Conservation (phyloP, 2,797 vertebrate species). For the Melanotaenia pygmaea region DNA sequence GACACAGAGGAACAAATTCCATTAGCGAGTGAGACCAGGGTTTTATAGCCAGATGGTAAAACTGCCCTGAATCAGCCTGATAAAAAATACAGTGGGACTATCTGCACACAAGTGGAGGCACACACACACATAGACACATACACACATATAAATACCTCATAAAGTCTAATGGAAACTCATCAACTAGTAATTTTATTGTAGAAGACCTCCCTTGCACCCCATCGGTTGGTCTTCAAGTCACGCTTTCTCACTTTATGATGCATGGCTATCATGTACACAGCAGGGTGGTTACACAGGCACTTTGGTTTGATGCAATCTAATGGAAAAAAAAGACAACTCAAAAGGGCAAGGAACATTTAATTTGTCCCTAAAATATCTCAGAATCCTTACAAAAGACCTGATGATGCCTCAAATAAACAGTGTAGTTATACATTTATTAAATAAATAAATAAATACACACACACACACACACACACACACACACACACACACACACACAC, state of each 20-base stretch:
- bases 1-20: constrained; percentile 62
- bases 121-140: constrained; percentile 12
- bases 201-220: constrained; percentile 57
- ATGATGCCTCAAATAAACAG: neutral
- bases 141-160: constrained; percentile 50
- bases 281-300: constrained; percentile 28
- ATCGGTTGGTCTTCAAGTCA: constrained; percentile 45
- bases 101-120: constrained; percentile 10
- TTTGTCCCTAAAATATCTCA: neutral
- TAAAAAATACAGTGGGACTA: constrained; percentile 44
- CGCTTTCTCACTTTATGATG: constrained; percentile 50
- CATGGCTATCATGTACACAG: constrained; percentile 50
- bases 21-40: constrained; percentile 66
- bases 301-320: constrained; percentile 32
- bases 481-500: too few species aligned
- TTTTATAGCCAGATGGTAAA: constrained; percentile 78
- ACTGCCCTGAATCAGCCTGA: constrained; percentile 67
- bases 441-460: too few species aligned
- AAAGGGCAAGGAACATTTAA: neutral
- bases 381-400: neutral
- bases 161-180: constrained; percentile 76
- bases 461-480: too few species aligned
- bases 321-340: neutral
- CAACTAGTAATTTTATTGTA: constrained; percentile 69
- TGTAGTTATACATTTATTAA: neutral